Evolutionary conservation across 2,888 invertebrate genomes (phyloP).

Genomic region (Rhagium mordax): DNA sequence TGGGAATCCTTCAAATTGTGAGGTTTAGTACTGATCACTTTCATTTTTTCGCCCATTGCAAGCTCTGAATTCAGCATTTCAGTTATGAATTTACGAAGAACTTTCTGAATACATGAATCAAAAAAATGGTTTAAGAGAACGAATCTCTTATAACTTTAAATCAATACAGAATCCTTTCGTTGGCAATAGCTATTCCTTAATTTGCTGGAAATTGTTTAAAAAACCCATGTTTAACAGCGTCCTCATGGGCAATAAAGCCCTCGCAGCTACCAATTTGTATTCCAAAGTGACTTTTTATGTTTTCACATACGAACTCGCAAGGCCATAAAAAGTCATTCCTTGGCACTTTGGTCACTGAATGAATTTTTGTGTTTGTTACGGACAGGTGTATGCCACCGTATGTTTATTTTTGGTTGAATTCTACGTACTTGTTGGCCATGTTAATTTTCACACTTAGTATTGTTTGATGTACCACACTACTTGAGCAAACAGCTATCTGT

Average conservation of each 20-base stretch:
- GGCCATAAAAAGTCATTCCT: conserved; percentile 29
- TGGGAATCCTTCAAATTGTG: no score
- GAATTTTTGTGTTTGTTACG: conserved; percentile 27
- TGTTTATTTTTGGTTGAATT: conserved; percentile 58
- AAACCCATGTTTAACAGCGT: conserved; percentile 26
- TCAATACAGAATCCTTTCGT: no score
- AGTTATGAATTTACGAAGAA: no score
- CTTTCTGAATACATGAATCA: no score
- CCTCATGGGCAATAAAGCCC: conserved; percentile 33
- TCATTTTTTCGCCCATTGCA: no score
- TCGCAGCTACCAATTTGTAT: conserved; percentile 38
- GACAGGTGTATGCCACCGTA: conserved; percentile 59
- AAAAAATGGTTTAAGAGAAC: no score
- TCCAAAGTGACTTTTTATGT: conserved; percentile 36
- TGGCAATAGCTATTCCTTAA: neutral
- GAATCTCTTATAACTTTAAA: no score
- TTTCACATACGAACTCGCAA: conserved; percentile 36
- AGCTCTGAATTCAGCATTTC: no score
- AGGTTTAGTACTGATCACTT: no score
- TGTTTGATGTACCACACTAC: conserved; percentile 60
- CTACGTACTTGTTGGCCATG: conserved; percentile 60
- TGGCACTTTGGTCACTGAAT: conserved; percentile 28
- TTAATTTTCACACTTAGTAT: conserved; percentile 64
- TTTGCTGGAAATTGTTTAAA: conserved; percentile 7
- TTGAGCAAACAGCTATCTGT: conserved; percentile 56